These are phyloP conservation scores for Mantis religiosa DNA, from an alignment of 2,888 invertebrate genomes.

Conservation along the genomic window DNA sequence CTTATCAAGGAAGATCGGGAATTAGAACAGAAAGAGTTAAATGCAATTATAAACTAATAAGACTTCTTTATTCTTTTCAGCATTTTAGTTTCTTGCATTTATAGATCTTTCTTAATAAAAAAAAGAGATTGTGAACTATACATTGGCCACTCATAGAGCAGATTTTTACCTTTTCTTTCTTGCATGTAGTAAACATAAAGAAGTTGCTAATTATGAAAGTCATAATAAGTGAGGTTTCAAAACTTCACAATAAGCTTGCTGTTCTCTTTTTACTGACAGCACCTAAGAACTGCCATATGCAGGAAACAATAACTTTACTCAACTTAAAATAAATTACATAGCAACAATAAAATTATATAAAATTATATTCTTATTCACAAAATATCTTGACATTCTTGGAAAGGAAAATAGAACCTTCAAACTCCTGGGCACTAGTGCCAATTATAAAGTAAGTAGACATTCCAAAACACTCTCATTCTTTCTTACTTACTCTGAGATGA, in stretches of 20 bases:
- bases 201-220: not conserved
- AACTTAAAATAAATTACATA: not conserved
- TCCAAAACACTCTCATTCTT: not conserved
- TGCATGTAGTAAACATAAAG: no score
- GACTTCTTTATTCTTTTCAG: no score
- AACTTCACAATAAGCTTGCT: no score
- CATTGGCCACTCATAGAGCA: no score
- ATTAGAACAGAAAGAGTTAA: no score
- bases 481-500: not conserved
- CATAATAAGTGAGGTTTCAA: not conserved
- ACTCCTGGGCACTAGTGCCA: not conserved
- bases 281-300: not conserved
- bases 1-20: no score
- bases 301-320: not conserved
- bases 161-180: no score
- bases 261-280: not conserved
- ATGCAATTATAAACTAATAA: no score
- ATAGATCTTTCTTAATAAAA: no score
- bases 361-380: conserved; percentile 45
- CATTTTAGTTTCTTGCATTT: no score
- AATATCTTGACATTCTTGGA: not conserved
- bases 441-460: not conserved
- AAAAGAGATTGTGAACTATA: no score
- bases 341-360: not conserved
- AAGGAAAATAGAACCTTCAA: not conserved